A percentile compares a stretch with the other conserved stretches of the same genome.
Evolutionary conservation across 1,140 invertebrate species (phyloP).

Genomic region (Saccostrea echinata): DNA sequence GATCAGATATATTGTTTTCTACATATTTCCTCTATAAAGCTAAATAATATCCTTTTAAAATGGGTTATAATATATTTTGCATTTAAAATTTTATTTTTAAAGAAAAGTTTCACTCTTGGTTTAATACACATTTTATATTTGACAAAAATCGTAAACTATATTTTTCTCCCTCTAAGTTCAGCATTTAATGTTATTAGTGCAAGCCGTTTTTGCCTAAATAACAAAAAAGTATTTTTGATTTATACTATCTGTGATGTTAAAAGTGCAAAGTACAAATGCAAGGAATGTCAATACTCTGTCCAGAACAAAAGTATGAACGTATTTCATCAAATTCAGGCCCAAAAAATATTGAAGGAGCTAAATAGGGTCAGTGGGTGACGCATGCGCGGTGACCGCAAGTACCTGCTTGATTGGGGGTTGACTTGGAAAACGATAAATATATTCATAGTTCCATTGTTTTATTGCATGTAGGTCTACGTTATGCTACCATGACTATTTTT

Average conservation of each 20-base stretch:
- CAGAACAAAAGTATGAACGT: not conserved
- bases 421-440: not conserved
- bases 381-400: not conserved
- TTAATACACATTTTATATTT: not conserved
- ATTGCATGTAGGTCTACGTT: no score
- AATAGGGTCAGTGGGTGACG: constrained; percentile 10
- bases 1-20: not conserved
- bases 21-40: not conserved
- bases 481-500: no score
- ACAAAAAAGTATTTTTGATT: not conserved
- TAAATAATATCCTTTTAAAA: not conserved
- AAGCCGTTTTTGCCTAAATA: not conserved
- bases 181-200: not conserved
- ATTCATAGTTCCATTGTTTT: not conserved
- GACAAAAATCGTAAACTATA: not conserved
- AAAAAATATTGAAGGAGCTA: not conserved
- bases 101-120: not conserved
- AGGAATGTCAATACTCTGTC: not conserved
- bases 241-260: not conserved
- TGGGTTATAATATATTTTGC: not conserved
- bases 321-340: not conserved
- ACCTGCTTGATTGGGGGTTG: constrained; percentile 8
- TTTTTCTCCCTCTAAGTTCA: not conserved
- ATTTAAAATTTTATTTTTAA: not conserved
- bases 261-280: not conserved